A percentile compares a stretch with the other conserved stretches of the same genome.
Evolutionary conservation across 2,113 vertebrate species (phyloP).

Genomic region (Pelusios castaneus): DNA sequence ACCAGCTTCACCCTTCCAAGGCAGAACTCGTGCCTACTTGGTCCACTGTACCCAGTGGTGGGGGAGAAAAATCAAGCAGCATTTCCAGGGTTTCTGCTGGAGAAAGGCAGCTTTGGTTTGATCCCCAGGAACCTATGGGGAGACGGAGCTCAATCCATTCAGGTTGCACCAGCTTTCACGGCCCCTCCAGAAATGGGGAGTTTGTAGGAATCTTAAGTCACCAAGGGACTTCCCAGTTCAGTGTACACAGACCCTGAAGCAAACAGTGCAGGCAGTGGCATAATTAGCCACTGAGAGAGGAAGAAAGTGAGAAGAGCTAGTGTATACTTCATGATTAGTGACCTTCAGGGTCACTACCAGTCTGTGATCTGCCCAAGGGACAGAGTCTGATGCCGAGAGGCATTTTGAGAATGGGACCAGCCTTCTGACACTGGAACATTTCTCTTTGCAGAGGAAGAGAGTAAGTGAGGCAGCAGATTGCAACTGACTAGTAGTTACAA

Average conservation of each 20-base stretch:
- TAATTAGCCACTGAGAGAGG: rapidly evolving
- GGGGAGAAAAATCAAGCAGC: neutral
- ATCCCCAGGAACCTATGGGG: neutral
- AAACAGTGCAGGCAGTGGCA: neutral
- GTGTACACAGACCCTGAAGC: neutral
- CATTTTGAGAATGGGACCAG: neutral
- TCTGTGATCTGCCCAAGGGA: neutral
- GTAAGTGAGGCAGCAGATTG: neutral
- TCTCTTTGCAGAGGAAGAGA: neutral
- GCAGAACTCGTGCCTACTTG: neutral
- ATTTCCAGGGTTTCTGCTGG: neutral
- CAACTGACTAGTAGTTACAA: neutral
- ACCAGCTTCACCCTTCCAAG: neutral
- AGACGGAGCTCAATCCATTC: neutral
- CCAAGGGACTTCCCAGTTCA: neutral
- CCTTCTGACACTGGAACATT: neutral
- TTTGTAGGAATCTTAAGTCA: neutral
- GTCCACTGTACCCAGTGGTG: neutral
- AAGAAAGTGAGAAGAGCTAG: neutral
- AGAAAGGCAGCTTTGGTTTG: neutral
- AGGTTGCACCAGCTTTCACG: neutral
- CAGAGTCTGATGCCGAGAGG: neutral
- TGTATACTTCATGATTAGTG: neutral
- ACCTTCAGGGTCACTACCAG: neutral
- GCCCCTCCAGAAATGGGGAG: neutral